Base-by-base conservation (phyloP, 2,888 invertebrate species). In the Dermolepida albohirtum region DNA sequence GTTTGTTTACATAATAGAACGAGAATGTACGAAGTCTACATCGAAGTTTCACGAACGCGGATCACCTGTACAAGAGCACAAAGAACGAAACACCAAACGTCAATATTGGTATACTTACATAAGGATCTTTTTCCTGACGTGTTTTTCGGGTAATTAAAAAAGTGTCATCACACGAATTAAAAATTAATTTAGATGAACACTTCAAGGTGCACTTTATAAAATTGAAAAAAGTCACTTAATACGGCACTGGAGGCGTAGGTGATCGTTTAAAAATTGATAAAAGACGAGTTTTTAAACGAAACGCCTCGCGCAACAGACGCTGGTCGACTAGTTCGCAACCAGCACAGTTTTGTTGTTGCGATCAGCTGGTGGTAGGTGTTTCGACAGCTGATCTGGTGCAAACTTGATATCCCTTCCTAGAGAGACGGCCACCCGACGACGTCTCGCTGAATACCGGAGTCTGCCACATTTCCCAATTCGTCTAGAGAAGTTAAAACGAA, bases 1-100 rank as follows among this genome's bases (percentile, higher is more conserved):
- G 7, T 66, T 47, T 71, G 79, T 81, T 81, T 81, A 81, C 80
- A 80, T 81, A 81, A 81, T 77, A 80, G 75, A 77, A 64, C 75
- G 75, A 71, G 43, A n/a, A 44, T n/a, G n/a, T 6, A 39, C 68
- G 66, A 66, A 22, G 49, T 10, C 11, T 5, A 22, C 14, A 5
- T 1, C 68, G 72, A 64, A 64, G 27, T 22, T 14, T 10, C 39
- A 29, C 67, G 68, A 63, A 55, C 39, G 22, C 29, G 64, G 64
- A 70, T 66, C 62, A 69, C 69, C 69, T 69, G 69, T 65, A 54
- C 43, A 62, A 50, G 14, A 44, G 49, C 54, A 59, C 54, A 69
- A 66, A 70, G 68, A 70, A 66, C 68, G 70, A 63, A 66, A 51
- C 69, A 50, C 57, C 47, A 59, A 66, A 69, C 65, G 65, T 69